These are phyloP conservation scores for Leptogaster cylindrica DNA, from an alignment of 2,888 invertebrate genomes.

Conservation along the genomic window DNA sequence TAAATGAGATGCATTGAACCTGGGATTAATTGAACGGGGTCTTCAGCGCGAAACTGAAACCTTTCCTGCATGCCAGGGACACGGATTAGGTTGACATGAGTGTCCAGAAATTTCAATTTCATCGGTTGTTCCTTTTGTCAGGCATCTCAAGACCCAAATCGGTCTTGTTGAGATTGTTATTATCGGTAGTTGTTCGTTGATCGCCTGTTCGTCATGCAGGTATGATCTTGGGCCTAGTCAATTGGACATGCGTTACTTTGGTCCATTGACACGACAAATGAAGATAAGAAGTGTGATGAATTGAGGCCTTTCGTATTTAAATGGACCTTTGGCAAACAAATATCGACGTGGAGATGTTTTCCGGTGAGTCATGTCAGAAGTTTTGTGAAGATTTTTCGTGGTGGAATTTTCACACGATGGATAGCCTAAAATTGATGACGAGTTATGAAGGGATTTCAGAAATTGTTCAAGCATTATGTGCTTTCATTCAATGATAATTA, in stretches of 20 bases:
- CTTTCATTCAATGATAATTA: too few relatives aligned
- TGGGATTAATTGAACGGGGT: conserved; percentile 30
- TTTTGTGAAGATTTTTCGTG: too few relatives aligned
- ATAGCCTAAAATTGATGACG: too few relatives aligned
- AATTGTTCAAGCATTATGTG: too few relatives aligned
- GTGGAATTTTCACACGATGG: conserved; percentile 22
- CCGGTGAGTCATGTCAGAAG: conserved; percentile 4
- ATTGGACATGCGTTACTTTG: conserved; percentile 13
- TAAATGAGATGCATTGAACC: conserved; percentile 21
- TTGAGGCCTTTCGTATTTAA: conserved; percentile 19
- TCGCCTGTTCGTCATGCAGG: not conserved
- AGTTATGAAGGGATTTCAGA: too few relatives aligned
- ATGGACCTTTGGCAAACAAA: conserved; percentile 5
- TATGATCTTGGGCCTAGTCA: not conserved
- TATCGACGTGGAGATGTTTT: not conserved
- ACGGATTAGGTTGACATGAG: conserved; percentile 25
- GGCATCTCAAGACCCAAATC: conserved; percentile 14
- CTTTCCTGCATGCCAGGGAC: conserved; percentile 27
- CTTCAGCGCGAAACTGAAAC: conserved; percentile 22
- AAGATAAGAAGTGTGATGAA: conserved; percentile 30
- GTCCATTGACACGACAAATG: conserved; percentile 5
- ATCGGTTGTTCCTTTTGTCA: conserved; percentile 18
- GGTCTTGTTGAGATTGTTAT: conserved; percentile 25
- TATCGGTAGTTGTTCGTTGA: conserved; percentile 15
- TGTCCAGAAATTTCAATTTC: conserved; percentile 21